Percentiles rank a stretch among this genome's conserved stretches.
These are phyloP conservation scores for Puma concolor DNA, from an alignment of 2,113 vertebrate genomes.

Conservation along the genomic window DNA sequence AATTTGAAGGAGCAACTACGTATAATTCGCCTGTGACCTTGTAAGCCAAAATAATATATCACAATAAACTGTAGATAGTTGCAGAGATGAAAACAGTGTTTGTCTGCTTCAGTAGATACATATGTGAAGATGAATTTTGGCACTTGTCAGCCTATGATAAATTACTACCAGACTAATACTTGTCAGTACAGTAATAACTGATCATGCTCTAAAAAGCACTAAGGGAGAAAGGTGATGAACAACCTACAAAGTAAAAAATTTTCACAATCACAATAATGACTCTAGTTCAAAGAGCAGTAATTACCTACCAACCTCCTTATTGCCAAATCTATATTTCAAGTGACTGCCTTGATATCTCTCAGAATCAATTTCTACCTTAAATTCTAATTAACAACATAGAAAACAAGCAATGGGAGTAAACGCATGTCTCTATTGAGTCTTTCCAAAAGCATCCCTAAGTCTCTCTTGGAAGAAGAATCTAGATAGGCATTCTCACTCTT, in stretches of 20 bases:
- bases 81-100: slow-evolving; percentile 61
- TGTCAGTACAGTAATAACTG: slow-evolving; percentile 81
- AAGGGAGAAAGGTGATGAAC: slow-evolving; percentile 75
- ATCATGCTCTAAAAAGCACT: slow-evolving; percentile 75
- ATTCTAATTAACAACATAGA: slow-evolving; percentile 46
- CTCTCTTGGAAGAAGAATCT: background rate
- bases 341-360: slow-evolving; percentile 6
- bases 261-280: slow-evolving; percentile 68
- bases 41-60: slow-evolving; percentile 63
- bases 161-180: slow-evolving; percentile 79
- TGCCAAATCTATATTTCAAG: slow-evolving; percentile 58
- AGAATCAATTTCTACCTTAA: slow-evolving; percentile 1
- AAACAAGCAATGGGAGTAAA: slow-evolving; percentile 11
- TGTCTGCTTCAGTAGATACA: slow-evolving; percentile 63
- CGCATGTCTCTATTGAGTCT: background rate
- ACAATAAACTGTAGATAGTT: slow-evolving; percentile 53
- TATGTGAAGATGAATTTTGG: slow-evolving; percentile 71
- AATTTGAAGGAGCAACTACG: slow-evolving; percentile 73
- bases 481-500: background rate
- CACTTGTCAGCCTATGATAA: slow-evolving; percentile 77
- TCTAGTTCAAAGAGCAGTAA: slow-evolving; percentile 66
- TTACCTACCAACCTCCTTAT: slow-evolving; percentile 64
- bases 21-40: slow-evolving; percentile 57
- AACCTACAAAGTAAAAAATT: slow-evolving; percentile 55
- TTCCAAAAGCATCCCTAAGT: background rate